phyloP scores from a whole-genome alignment of 2,113 vertebrate genomes.

The Hydrolagus affinis region DNA sequence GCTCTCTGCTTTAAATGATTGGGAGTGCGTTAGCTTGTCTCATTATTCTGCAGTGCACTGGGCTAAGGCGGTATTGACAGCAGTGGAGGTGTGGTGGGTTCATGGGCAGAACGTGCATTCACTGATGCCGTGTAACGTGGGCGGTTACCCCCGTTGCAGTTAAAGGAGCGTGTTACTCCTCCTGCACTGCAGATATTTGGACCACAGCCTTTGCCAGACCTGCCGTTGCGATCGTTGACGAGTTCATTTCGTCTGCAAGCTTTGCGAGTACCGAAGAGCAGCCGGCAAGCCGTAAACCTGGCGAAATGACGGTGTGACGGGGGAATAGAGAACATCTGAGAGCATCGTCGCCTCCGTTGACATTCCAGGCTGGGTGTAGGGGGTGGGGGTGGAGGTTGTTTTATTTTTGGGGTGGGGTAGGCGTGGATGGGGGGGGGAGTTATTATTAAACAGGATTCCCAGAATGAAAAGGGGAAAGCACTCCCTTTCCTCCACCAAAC shows the following conservation, averaged over 20 bases:
- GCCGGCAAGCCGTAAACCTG: no score
- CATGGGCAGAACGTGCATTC: neutral
- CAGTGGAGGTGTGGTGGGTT: neutral
- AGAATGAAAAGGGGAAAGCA: conserved; percentile 79
- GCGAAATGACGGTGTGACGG: no score
- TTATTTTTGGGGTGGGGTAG: neutral
- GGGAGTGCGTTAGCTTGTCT: neutral
- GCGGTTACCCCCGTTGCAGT: conserved; percentile 9
- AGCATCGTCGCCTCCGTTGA: no score
- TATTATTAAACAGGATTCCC: conserved; percentile 10
- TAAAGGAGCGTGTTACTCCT: neutral
- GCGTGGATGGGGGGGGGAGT: no score
- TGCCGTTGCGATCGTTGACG: neutral
- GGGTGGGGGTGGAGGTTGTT: no score
- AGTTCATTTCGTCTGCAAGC: neutral
- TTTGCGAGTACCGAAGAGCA: neutral
- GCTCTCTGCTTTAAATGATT: neutral
- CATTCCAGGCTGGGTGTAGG: no score
- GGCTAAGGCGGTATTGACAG: neutral
- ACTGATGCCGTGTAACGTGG: conserved; percentile 16
- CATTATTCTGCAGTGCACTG: no score
- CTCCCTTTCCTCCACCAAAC: conserved; percentile 60
- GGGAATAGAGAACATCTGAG: no score
- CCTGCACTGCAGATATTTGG: conserved; percentile 19
- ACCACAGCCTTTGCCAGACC: neutral